Conservation (phyloP, 2,113 vertebrate species). For the Onychostruthus taczanowskii region DNA sequence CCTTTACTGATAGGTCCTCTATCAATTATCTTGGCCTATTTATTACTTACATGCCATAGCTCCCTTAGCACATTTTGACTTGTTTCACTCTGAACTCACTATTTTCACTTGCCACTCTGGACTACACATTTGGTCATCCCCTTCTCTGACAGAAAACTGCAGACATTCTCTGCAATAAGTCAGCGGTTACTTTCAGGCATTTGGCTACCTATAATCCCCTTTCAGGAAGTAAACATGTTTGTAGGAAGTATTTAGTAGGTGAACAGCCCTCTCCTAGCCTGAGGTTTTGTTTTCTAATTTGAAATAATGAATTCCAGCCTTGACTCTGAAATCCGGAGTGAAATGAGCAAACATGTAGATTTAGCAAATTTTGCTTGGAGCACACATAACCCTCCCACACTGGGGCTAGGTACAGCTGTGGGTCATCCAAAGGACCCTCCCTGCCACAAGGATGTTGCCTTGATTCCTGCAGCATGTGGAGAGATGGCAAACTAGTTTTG, state of each 20-base stretch:
- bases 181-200: neutral
- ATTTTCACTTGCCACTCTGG: neutral
- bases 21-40: neutral
- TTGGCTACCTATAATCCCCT: neutral
- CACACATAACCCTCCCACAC: neutral
- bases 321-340: neutral
- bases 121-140: neutral
- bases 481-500: neutral
- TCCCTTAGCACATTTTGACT: neutral
- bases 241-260: neutral
- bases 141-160: neutral
- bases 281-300: neutral
- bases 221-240: neutral
- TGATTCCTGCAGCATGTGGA: neutral
- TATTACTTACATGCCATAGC: neutral
- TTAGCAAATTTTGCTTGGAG: neutral
- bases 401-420: rapidly evolving
- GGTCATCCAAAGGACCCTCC: neutral
- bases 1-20: neutral
- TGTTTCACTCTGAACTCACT: neutral
- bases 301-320: neutral
- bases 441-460: neutral
- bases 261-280: neutral
- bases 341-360: neutral
- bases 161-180: neutral